Percentiles rank a stretch among this genome's conserved stretches.
Conservation (phyloP, 2,888 invertebrate genomes). For the Teleogryllus oceanicus region DNA sequence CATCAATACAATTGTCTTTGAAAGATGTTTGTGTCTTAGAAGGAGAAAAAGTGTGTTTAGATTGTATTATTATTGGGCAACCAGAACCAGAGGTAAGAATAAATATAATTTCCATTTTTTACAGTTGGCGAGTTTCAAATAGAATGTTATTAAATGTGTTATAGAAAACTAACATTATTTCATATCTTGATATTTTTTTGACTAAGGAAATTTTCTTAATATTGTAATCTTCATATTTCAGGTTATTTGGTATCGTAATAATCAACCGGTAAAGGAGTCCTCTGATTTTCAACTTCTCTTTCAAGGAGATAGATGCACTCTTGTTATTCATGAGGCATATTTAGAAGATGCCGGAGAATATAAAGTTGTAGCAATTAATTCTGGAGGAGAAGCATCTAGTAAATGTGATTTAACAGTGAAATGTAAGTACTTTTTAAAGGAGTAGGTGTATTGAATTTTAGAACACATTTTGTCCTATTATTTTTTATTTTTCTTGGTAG, state of each 20-base stretch:
- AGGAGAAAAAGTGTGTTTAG: slow-evolving; percentile 64
- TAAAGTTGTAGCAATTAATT: slow-evolving; percentile 76
- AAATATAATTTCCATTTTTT: background rate
- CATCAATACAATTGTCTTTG: slow-evolving; percentile 65
- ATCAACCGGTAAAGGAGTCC: slow-evolving; percentile 73
- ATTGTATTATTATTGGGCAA: slow-evolving; percentile 74
- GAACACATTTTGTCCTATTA: background rate
- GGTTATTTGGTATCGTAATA: slow-evolving; percentile 75
- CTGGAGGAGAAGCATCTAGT: slow-evolving; percentile 76
- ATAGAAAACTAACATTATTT: no score
- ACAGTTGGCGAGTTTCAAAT: background rate
- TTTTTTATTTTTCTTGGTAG: slow-evolving; percentile 45
- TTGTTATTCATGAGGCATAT: slow-evolving; percentile 68
- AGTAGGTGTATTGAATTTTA: background rate
- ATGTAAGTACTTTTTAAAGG: slow-evolving; percentile 43
- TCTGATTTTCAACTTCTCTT: slow-evolving; percentile 76
- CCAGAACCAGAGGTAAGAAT: slow-evolving; percentile 71
- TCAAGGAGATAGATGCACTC: slow-evolving; percentile 76
- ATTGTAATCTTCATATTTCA: slow-evolving; percentile 41
- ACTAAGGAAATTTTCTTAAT: background rate
- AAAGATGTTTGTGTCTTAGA: slow-evolving; percentile 66
- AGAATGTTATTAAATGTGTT: no score
- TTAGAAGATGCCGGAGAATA: slow-evolving; percentile 75
- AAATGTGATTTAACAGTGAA: slow-evolving; percentile 60
- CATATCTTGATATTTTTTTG: background rate